Evolutionary conservation across 2,888 invertebrate species (phyloP).

Genomic region (Syrphus vitripennis): DNA sequence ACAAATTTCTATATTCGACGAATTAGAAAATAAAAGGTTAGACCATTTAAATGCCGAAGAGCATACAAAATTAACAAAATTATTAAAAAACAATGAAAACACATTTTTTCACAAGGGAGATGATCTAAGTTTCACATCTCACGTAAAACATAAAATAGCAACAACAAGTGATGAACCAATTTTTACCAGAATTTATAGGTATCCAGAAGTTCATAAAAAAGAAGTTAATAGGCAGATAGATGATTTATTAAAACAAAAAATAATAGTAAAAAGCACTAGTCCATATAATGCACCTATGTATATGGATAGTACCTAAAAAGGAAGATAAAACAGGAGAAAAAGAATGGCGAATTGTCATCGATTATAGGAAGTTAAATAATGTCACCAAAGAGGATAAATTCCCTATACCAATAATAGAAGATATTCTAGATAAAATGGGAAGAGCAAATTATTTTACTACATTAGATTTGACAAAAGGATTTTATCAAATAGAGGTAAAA

Average conservation of each 20-base stretch:
- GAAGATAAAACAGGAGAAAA: background rate
- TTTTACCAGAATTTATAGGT: constrained; percentile 10
- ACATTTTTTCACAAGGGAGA: background rate
- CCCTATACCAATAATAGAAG: constrained; percentile 28
- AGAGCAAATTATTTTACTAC: no score
- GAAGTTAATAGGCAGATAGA: no score
- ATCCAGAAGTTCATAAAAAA: background rate
- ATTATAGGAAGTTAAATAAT: constrained; percentile 30
- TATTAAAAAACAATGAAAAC: background rate
- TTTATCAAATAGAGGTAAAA: background rate
- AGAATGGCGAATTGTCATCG: background rate
- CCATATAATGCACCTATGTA: background rate
- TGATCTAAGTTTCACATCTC: no score
- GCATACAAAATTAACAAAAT: background rate
- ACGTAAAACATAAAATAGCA: background rate
- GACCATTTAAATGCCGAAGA: no score
- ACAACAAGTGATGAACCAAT: no score
- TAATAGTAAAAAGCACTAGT: background rate
- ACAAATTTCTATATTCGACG: no score
- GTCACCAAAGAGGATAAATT: constrained; percentile 36
- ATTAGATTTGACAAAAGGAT: constrained; percentile 15
- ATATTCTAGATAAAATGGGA: constrained; percentile 28
- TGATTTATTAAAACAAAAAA: background rate
- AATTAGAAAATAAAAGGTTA: no score
- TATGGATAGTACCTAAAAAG: constrained; percentile 4